These are phyloP conservation scores for Corythaixoides concolor DNA, from an alignment of 2,113 vertebrate genomes.

Conservation along the genomic window DNA sequence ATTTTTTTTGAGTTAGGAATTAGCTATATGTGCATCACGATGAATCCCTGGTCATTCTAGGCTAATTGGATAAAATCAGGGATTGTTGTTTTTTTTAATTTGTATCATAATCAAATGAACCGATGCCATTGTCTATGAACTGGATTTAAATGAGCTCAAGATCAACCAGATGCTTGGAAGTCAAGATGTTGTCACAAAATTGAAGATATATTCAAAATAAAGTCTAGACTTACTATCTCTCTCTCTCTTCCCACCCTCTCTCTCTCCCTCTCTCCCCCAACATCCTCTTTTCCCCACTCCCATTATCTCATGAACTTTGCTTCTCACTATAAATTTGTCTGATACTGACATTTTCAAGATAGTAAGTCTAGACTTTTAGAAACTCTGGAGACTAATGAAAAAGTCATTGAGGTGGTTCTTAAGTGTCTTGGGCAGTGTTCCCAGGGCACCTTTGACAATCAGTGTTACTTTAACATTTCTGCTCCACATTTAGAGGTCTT, in stretches of 20 bases:
- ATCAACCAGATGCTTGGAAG: slow-evolving; percentile 37
- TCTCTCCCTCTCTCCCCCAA: neutral
- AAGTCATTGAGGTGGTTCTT: slow-evolving; percentile 36
- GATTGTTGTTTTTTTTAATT: neutral
- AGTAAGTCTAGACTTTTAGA: slow-evolving; percentile 65
- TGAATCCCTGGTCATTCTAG: neutral
- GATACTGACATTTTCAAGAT: slow-evolving; percentile 65
- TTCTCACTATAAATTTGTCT: slow-evolving; percentile 69
- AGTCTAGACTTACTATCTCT: slow-evolving; percentile 41
- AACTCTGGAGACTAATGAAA: slow-evolving; percentile 61
- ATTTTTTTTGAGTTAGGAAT: neutral
- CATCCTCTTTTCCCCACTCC: neutral
- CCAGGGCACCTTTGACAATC: slow-evolving; percentile 36
- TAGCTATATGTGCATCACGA: rapidly evolving
- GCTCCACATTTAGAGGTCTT: neutral
- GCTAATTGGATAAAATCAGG: neutral
- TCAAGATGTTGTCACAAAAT: slow-evolving; percentile 25
- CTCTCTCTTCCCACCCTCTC: neutral
- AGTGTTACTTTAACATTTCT: neutral
- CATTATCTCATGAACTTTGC: slow-evolving; percentile 61
- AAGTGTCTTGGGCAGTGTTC: slow-evolving; percentile 42
- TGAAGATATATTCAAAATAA: slow-evolving; percentile 27
- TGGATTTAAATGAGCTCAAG: slow-evolving; percentile 5
- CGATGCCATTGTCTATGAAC: neutral
- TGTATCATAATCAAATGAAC: neutral